Base-by-base conservation (phyloP, 1,140 invertebrate species). In the Bathynomus jamesi region DNA sequence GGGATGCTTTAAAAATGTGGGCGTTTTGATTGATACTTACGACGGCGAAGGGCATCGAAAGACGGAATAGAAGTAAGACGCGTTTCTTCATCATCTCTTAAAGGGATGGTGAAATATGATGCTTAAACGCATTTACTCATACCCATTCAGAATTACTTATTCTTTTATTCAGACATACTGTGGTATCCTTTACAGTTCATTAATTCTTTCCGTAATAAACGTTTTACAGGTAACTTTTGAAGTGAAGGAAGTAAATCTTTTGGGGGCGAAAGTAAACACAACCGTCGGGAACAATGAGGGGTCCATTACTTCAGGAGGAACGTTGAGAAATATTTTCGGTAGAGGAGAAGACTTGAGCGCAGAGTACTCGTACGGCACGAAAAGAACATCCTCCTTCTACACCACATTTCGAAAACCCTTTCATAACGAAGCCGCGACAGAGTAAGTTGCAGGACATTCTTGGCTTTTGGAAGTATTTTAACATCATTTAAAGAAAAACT, bases 231-330 rank as follows among this genome's bases (percentile, higher is more conserved):
- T 96, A 5, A 92, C 90, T 17, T 95, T 93, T 81, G 85, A 87
- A 73, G 91, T 95, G 17, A 84, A 86, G 70, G 94, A 95, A 83
- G 78, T 89, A 66, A 87, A 87, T 63, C 81, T 90, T 29, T 78
- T 94, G 28, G 86, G 87, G 60, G 93, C 92, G 11, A 89, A 89
- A n/a, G 84, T 94, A 40, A 91, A 88, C 76, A 93, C 92, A 0
- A 85, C 89, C 72, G 87, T 94, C 68, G 91, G 91, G 28, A 91
- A 92, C 76, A 95, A 95, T 81, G 92, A 94, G 81, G 92, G 90
- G 8, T 89, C 90, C 28, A 77, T 95, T 31, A 84, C 89, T 11
- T 82, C 93, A 24, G 87, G 88, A 32, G 80, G 89, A 11, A 85
- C 85, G 78, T 82, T 90, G 67, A 92, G 92, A 0, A 96, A 95